Base-by-base conservation (phyloP, 2,113 vertebrate species). In the Panthera uncia region DNA sequence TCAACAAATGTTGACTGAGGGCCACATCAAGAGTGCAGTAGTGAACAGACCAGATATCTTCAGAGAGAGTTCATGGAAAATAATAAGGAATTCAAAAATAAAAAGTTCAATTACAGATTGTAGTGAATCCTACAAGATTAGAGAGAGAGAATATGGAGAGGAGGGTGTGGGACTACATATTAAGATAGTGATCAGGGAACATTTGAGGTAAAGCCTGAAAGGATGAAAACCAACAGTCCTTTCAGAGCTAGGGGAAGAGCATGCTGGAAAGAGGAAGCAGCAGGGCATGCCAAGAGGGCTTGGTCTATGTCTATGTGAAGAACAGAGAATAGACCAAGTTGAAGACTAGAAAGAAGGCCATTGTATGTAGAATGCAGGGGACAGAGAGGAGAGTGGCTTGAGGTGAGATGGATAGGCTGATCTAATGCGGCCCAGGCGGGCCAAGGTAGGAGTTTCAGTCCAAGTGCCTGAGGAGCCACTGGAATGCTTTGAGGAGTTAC, bases 401-500 rank as follows among this genome's bases (percentile, higher is more conserved):
- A 57, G 18, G 50, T 13, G 2, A 69, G 4, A 36, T 5, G 5
- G 25, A 23, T 3, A 38, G 66, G 25, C 18, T 38, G 23, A 3
- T 19, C 21, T 65, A 50, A 13, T 18, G 55, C 21, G 23, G 6
- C 1, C 15, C 10, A 76, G 10, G 52, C 29, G 50, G 7, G 9
- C 23, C 1, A 0, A 55, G 8, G 38, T 9, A 15, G 0, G 19
- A 29, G 11, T 27, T 29, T 55, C 55, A 36, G 15, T 50, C n/a
- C 19, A 27, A 18, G 45, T 10, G 3, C n/a, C 63, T 25, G 27
- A 1, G 8, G 33, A 76, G 45, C 11, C 4, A 63, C 13, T 71
- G 50, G 10, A 18, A 65, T 6, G 23, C 21, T 88, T 86, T 25
- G 14, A 14, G 16, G 48, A 50, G n/a, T 31, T 11, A 25, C 4